phyloP scores from a whole-genome alignment of 2,888 invertebrate genomes.

The Chalcosyrphus nemorum region DNA sequence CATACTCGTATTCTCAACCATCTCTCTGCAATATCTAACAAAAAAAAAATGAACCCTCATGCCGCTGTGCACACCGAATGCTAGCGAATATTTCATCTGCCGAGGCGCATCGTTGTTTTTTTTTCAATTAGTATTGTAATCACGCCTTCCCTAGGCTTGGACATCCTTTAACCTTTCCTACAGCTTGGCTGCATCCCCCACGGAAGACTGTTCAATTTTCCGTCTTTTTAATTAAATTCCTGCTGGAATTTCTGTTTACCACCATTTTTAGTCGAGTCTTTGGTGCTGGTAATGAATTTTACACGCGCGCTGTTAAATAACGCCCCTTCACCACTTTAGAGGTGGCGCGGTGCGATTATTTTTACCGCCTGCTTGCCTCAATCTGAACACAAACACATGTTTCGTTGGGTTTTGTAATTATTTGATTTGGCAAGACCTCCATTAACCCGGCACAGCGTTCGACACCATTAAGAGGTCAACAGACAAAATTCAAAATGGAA shows the following conservation, averaged over 20 bases:
- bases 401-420: conserved; percentile 67
- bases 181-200: background rate
- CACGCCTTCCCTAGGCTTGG: conserved; percentile 53
- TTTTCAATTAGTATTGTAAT: conserved; percentile 67
- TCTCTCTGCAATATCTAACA: conserved; percentile 52
- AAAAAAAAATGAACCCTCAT: conserved; percentile 53
- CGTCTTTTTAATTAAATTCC: conserved; percentile 70
- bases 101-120: conserved; percentile 18
- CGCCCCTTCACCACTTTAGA: conserved; percentile 66
- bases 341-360: conserved; percentile 55
- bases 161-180: conserved; percentile 68
- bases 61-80: conserved; percentile 10
- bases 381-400: conserved; percentile 56
- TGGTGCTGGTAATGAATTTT: conserved; percentile 63
- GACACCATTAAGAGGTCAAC: conserved; percentile 44
- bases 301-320: conserved; percentile 37
- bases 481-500: conserved; percentile 19
- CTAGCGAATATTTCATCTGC: conserved; percentile 19
- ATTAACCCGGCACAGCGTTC: conserved; percentile 57
- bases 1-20: conserved; percentile 21
- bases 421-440: conserved; percentile 71
- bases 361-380: conserved; percentile 13
- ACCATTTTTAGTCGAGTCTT: conserved; percentile 2
- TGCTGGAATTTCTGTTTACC: conserved; percentile 60
- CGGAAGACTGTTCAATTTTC: conserved; percentile 52